Evolutionary conservation across 1,140 invertebrate species (phyloP).

Genomic region (Xylocopa sonorina): DNA sequence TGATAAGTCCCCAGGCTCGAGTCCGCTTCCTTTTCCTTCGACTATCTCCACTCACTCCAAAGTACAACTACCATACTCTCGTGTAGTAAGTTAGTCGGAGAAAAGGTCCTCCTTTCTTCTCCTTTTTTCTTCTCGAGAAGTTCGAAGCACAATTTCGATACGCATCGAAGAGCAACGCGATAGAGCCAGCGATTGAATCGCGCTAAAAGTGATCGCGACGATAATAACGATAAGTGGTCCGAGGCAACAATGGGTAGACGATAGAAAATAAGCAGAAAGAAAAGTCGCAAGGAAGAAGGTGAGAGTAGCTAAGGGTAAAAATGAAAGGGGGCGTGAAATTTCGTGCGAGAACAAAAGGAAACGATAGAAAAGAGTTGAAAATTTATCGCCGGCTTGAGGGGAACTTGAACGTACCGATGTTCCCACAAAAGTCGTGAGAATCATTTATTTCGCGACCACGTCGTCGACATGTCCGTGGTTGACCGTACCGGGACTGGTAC

Average conservation of each 20-base stretch:
- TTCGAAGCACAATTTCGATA: neutral
- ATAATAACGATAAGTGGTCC: conserved; percentile 9
- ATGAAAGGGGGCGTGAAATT: conserved; percentile 30
- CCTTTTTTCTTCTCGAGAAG: neutral
- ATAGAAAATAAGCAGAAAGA: neutral
- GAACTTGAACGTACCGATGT: conserved; percentile 6
- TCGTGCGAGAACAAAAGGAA: conserved; percentile 7
- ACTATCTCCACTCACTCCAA: too few species aligned
- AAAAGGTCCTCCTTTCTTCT: neutral
- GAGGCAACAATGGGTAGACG: conserved; percentile 2
- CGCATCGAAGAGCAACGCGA: conserved; percentile 3
- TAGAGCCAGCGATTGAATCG: conserved; percentile 24
- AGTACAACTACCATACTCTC: too few species aligned
- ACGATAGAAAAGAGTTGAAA: neutral
- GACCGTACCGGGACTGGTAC: neutral
- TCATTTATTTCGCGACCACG: conserved; percentile 18
- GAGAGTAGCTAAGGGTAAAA: neutral
- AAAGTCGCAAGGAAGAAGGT: neutral
- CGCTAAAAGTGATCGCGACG: conserved; percentile 12
- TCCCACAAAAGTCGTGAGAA: conserved; percentile 52
- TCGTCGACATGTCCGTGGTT: neutral
- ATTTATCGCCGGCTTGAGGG: conserved; percentile 23
- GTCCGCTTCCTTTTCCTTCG: neutral
- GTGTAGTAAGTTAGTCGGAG: neutral
- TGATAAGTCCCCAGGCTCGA: conserved; percentile 4